Evolutionary conservation across 2,113 vertebrate species (phyloP), one percentile per base, ranked within the genome.

Genomic region (Callorhinus ursinus): DNA sequence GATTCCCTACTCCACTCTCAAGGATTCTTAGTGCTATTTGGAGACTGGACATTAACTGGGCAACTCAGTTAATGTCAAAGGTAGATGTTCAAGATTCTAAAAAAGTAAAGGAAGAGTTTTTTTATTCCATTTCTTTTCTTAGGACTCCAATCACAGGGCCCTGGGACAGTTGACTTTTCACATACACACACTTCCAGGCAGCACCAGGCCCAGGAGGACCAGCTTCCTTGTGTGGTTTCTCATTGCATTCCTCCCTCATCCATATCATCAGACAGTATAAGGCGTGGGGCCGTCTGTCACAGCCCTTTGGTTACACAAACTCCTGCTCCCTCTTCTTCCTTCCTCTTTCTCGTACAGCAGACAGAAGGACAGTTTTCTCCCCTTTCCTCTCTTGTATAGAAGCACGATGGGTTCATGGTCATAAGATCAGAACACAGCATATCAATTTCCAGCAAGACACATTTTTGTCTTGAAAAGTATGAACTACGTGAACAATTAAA

Each of bases 221-320:
- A 79, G 59, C 4, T 53, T 59, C 10, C 83, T 98, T 97, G 26
- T 65, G 63, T 65, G 28, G 31, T 90, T 97, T 92, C 96, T 96
- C 95, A 98, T 42, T 95, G 94, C 97, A 97, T 98, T 97, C 96
- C 88, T 97, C 95, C 96, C 93, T 98, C 95, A 95, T 88, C 79
- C 97, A 97, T 97, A 97, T 98, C 98, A 98, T 98, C 98, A 98
- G 98, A 98, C 97, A 97, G 95, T 96, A 85, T 79, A 77, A 86
- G 93, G 92, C 95, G 93, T 51, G 85, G 93, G 98, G 97, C 95
- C 98, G 96, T 97, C 98, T 98, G 98, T 98, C 98, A 98, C 98
- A 98, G 98, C 98, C 97, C 93, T 97, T 98, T 98, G 98, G 99
- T 98, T 98, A 98, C 97, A 96, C 91, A 96, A 98, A 98, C 15